These are phyloP conservation scores for Diabrotica undecimpunctata DNA, from an alignment of 1,140 invertebrate species.

Conservation along the genomic window DNA sequence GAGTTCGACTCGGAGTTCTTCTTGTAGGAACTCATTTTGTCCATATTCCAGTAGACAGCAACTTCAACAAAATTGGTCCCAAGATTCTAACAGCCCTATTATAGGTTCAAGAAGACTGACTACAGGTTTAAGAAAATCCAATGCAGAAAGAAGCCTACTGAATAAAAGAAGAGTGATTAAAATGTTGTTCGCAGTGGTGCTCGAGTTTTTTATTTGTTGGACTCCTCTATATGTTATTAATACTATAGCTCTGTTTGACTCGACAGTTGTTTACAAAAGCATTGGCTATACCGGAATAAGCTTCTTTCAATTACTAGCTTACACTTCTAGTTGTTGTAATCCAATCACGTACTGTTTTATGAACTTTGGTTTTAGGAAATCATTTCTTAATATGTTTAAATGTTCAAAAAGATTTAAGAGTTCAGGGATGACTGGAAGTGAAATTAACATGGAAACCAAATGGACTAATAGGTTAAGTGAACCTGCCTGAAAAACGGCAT, in stretches of 20 bases:
- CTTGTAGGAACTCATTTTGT: slow-evolving; percentile 19
- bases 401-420: slow-evolving; percentile 43
- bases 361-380: slow-evolving; percentile 65
- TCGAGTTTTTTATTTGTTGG: slow-evolving; percentile 77
- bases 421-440: slow-evolving; percentile 30
- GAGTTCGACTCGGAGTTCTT: slow-evolving; percentile 35
- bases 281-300: slow-evolving; percentile 54
- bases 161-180: slow-evolving; percentile 52
- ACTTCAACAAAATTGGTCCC: slow-evolving; percentile 38
- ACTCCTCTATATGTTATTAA: slow-evolving; percentile 68
- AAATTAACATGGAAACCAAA: slow-evolving; percentile 43
- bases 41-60: slow-evolving; percentile 27
- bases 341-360: slow-evolving; percentile 77
- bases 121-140: slow-evolving; percentile 42
- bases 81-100: slow-evolving; percentile 35
- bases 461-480: slow-evolving; percentile 32
- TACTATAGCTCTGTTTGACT: slow-evolving; percentile 59
- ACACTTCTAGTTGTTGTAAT: slow-evolving; percentile 67
- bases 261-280: slow-evolving; percentile 50
- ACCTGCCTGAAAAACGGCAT: slow-evolving; percentile 7
- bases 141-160: slow-evolving; percentile 49
- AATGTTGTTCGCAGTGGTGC: slow-evolving; percentile 62
- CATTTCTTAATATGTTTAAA: slow-evolving; percentile 57
- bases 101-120: slow-evolving; percentile 29
- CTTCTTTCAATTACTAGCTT: slow-evolving; percentile 63